Evolutionary conservation across 2,113 vertebrate species (phyloP), one percentile per base, ranked within the genome.

Genomic region (Ranitomeya variabilis): DNA sequence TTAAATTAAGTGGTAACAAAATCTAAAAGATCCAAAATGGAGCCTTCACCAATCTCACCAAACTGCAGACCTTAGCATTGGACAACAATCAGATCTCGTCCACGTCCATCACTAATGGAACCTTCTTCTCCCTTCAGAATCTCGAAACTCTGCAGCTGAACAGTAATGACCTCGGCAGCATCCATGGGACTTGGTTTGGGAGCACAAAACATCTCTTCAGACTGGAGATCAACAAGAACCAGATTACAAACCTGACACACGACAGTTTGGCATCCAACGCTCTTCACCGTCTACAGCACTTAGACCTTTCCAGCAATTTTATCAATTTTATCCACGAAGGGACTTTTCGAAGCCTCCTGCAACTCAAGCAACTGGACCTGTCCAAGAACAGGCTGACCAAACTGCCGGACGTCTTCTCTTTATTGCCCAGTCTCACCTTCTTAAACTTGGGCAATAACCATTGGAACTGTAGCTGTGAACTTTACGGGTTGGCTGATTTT

Each of bases 261-360:
- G 81, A 86, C n/a, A 95, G 94, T 7, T 95, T 96, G 5, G 89
- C 91, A 85, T 90, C 88, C 15, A 88, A 92, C 0, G 89, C 87
- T 71, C 93, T 97, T 31, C 88, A 83, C 51, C 90, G 90, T 13
- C 94, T 97, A 86, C 93, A 95, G 87, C 94, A 89, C 19, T 91
- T 97, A 92, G 95, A 96, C 90, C 90, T 97, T 82, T 95, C 95
- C 12, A 94, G 95, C 86, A 96, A 96, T 89, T 92, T 96, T 11
- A 96, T 96, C 66, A 86, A 90, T 62, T 91, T 92, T 79, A 83
- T 96, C 69, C 93, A 90, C 23, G 91, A 88, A 85, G 92, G 93
- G 79, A 95, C 93, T 71, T 96, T 96, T 59, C 23, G 16, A 67
- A 90, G 92, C 11, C 85, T 96, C 80, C 90, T 89, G 66, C 91